Percentiles rank a stretch among this genome's conserved stretches.
These are phyloP conservation scores for Macquaria australasica DNA, from an alignment of 2,113 vertebrate genomes.

Conservation along the genomic window DNA sequence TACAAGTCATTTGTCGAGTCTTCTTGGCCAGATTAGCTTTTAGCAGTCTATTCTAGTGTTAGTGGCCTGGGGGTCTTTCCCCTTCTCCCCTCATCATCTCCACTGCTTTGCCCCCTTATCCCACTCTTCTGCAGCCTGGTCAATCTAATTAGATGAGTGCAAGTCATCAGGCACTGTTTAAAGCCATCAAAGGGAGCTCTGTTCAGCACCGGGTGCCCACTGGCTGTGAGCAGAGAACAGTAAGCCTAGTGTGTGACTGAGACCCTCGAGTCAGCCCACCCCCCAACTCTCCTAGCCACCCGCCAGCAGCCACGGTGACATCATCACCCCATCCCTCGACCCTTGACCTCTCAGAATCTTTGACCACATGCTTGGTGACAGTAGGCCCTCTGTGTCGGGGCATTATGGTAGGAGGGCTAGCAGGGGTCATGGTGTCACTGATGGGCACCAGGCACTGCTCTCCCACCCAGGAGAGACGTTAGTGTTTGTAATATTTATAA, in stretches of 20 bases:
- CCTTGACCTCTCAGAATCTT: conserved; percentile 73
- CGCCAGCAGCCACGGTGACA: conserved; percentile 77
- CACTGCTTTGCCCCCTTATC: conserved; percentile 41
- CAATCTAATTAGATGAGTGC: conserved; percentile 82
- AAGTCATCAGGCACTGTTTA: conserved; percentile 84
- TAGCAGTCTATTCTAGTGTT: conserved; percentile 51
- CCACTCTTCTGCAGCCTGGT: conserved; percentile 67
- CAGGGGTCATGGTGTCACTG: conserved; percentile 68
- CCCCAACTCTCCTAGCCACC: conserved; percentile 48
- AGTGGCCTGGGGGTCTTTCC: conserved; percentile 53
- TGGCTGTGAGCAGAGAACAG: conserved; percentile 80
- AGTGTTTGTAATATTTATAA: conserved; percentile 38
- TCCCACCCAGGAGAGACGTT: conserved; percentile 49
- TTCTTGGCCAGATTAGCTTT: conserved; percentile 34
- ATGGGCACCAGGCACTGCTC: conserved; percentile 55
- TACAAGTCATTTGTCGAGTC: conserved; percentile 42
- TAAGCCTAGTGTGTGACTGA: conserved; percentile 71
- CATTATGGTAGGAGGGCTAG: conserved; percentile 58
- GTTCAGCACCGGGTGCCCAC: conserved; percentile 78
- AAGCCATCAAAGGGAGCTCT: conserved; percentile 82
- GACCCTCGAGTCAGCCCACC: conserved; percentile 69
- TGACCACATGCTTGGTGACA: conserved; percentile 78
- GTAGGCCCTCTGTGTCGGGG: conserved; percentile 74
- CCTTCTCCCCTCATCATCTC: conserved; percentile 48
- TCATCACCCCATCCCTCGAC: conserved; percentile 80